Conservation (phyloP, 2,888 invertebrate genomes). For the Luperina nickerlii region DNA sequence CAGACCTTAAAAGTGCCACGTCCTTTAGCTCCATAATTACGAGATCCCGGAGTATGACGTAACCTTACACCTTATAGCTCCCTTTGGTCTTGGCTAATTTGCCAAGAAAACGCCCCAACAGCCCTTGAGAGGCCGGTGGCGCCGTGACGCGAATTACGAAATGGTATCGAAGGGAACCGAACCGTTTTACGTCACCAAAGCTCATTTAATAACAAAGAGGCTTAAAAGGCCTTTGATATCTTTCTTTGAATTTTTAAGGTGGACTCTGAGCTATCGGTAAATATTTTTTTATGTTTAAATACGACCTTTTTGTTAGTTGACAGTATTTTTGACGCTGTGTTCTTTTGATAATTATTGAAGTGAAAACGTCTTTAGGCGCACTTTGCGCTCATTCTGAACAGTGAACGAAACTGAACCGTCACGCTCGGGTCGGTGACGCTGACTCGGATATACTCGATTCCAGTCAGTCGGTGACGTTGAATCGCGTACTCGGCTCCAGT, state of each 20-base stretch:
- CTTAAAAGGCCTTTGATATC: conserved; percentile 17
- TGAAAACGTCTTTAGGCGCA: background rate
- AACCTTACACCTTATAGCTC: conserved; percentile 31
- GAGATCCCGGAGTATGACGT: background rate
- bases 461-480: too few relatives aligned
- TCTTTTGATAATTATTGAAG: background rate
- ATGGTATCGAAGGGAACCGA: conserved; percentile 25
- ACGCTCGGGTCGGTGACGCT: background rate
- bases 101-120: conserved; percentile 30
- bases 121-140: conserved; percentile 13
- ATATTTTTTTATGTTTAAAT: conserved; percentile 4
- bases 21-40: conserved; percentile 5
- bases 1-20: conserved; percentile 7
- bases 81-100: conserved; percentile 43
- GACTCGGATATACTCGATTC: background rate
- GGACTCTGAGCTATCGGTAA: background rate
- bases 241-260: conserved; percentile 7
- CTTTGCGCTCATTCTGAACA: background rate
- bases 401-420: background rate
- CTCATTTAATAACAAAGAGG: conserved; percentile 17
- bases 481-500: too few relatives aligned
- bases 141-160: conserved; percentile 46
- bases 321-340: background rate
- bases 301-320: background rate
- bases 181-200: conserved; percentile 18